Conservation (phyloP, 92 coral and sea anemone genomes). For the Micromussa lordhowensis region DNA sequence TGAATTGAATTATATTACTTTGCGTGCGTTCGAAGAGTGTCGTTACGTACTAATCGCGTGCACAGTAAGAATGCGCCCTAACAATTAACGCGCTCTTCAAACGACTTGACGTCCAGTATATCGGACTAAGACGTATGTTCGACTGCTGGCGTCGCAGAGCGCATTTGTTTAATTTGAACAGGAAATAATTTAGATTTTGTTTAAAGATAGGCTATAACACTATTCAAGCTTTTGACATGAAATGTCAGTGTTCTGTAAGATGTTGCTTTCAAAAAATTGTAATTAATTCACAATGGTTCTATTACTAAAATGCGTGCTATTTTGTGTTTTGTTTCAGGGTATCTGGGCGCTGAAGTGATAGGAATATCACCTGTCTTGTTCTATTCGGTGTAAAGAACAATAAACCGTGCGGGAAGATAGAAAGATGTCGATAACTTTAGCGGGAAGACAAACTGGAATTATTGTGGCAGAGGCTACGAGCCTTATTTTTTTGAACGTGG, state of each 20-base stretch:
- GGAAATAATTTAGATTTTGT: neutral
- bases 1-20: too few relatives aligned
- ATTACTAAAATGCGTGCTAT: neutral
- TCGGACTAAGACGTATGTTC: neutral
- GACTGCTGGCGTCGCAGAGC: neutral
- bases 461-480: slow-evolving; percentile 8
- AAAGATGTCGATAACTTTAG: slow-evolving; percentile 10
- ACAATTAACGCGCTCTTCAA: neutral
- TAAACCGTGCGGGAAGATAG: neutral
- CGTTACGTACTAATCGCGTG: too few relatives aligned
- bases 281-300: neutral
- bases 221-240: neutral
- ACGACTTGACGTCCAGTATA: neutral
- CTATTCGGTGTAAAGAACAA: neutral
- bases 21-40: too few relatives aligned
- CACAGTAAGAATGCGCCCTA: too few relatives aligned
- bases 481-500: slow-evolving; percentile 23
- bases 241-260: neutral
- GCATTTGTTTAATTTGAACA: neutral
- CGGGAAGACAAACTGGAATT: slow-evolving; percentile 10
- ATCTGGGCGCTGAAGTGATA: neutral
- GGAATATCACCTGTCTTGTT: neutral
- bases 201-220: neutral
- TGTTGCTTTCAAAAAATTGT: neutral
- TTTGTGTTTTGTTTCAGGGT: neutral